A percentile compares a stretch with the other conserved stretches of the same genome.
phyloP scores from a whole-genome alignment of 1,140 invertebrate species.

The Drosophila eugracilis region DNA sequence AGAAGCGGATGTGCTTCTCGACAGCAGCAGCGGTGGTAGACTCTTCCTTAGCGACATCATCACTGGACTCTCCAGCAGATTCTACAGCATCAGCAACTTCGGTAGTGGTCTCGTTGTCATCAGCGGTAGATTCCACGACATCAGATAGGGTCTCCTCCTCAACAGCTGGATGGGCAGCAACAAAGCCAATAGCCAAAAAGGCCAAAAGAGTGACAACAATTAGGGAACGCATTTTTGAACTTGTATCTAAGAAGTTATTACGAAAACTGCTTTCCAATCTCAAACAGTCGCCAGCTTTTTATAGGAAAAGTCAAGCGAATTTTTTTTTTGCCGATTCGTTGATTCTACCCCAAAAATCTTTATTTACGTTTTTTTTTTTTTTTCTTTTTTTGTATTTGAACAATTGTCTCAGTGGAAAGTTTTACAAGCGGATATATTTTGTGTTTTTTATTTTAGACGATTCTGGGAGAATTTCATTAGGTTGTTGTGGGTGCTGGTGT shows the following conservation, averaged over 20 bases:
- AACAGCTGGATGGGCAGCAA: conserved; percentile 30
- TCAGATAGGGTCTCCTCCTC: conserved; percentile 3
- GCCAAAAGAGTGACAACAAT: conserved; percentile 33
- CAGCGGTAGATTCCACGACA: background rate
- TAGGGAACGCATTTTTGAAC: conserved; percentile 33
- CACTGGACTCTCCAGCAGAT: background rate
- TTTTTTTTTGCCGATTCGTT: conserved; percentile 7
- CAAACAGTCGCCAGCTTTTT: background rate
- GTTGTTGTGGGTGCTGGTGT: background rate
- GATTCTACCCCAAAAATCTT: conserved; percentile 15
- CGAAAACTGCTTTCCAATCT: conserved; percentile 31
- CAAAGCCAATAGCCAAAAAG: conserved; percentile 37
- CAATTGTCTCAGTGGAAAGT: conserved; percentile 40
- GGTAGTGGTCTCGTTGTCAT: background rate
- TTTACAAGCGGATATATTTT: conserved; percentile 22
- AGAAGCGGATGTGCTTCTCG: conserved; percentile 16
- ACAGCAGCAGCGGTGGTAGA: background rate
- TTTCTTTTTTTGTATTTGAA: conserved; percentile 30
- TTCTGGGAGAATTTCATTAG: no score
- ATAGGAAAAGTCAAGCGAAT: conserved; percentile 18
- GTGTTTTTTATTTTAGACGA: background rate
- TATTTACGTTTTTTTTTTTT: conserved; percentile 35
- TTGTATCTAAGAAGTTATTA: conserved; percentile 6
- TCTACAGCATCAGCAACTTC: background rate
- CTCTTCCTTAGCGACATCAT: background rate